Evolutionary conservation across 2,888 invertebrate genomes (phyloP), one percentile per base, ranked within the genome.

Genomic region (Coelopa pilipes): DNA sequence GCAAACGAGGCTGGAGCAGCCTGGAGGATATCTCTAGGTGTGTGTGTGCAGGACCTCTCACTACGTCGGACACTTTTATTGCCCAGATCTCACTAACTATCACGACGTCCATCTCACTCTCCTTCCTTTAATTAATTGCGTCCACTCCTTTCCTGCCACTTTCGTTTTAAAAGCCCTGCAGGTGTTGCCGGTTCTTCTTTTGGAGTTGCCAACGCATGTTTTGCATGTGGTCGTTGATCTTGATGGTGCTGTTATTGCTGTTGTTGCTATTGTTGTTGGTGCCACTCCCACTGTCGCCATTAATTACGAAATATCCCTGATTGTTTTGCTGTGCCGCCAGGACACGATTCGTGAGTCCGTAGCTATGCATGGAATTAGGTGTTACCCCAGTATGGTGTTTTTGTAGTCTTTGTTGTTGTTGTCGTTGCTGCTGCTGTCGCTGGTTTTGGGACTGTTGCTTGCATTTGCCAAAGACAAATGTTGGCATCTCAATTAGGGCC

Each of bases 401-500:
- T 11, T 34, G 34, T 4, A 34, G 34, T 34, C 2, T 34, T 34
- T 34, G 4, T 34, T 34, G 34, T 34, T 34, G 34, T 34, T 34
- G 34, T 34, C 7, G 34, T 34, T 34, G 34, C 7, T 2, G 34
- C 2, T 34, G 34, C 2, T 34, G 34, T 34, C 4, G 34, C 2
- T 34, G 34, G 7, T 34, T 34, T 34, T 34, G 74, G 74, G 78
- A 80, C 24, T 75, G 77, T 45, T 74, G 78, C 24, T 77, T 80
- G 53, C 81, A 70, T 4, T 79, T 79, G 12, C 68, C 53, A 17
- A 82, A 65, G 7, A 80, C 74, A 65, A 78, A 80, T 19, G 78
- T 79, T 15, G 86, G 86, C 72, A 86, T 74, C 72, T 86, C 85
- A 46, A 86, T 81, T 74, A 81, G 78, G n/a, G 81, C 67, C 73